Evolutionary conservation across 1,140 invertebrate genomes (phyloP).

Genomic region (Choristoneura fumiferana): DNA sequence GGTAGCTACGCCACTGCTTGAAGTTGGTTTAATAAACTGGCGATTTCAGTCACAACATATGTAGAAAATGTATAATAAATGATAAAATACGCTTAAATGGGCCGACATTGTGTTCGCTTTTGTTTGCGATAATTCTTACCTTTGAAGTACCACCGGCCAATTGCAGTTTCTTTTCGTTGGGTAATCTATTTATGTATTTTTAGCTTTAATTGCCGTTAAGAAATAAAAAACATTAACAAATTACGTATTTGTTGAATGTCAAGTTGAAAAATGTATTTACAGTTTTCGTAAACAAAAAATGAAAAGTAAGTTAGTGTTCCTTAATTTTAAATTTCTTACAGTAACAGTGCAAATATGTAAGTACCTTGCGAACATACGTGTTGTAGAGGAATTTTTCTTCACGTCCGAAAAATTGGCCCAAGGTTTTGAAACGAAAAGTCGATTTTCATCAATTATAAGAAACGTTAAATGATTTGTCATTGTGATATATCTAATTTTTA

Average conservation of each 20-base stretch:
- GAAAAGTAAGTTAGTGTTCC: slow-evolving; percentile 44
- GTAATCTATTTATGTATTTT: slow-evolving; percentile 88
- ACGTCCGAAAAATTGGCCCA: neutral
- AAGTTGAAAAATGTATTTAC: slow-evolving; percentile 52
- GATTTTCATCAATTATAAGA: slow-evolving; percentile 10
- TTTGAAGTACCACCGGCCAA: slow-evolving; percentile 90
- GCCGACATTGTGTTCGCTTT: neutral
- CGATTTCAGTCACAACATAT: slow-evolving; percentile 24
- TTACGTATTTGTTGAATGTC: slow-evolving; percentile 60
- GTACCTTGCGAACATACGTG: slow-evolving; percentile 29
- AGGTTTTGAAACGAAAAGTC: slow-evolving; percentile 7
- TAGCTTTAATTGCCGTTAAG: slow-evolving; percentile 7
- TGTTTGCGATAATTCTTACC: slow-evolving; percentile 78
- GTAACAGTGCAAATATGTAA: slow-evolving; percentile 46
- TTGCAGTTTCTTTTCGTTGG: slow-evolving; percentile 89
- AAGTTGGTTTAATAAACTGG: neutral
- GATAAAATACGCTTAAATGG: neutral
- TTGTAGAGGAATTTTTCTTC: neutral
- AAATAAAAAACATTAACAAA: slow-evolving; percentile 57
- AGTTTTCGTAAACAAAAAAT: slow-evolving; percentile 61
- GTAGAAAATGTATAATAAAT: neutral
- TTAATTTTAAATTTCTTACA: slow-evolving; percentile 37
- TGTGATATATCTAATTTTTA: neutral
- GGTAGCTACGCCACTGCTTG: no score
- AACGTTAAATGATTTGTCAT: neutral